Percentiles rank a stretch among this genome's conserved stretches.
These are phyloP conservation scores for Corythornis madagascariensis DNA, from an alignment of 2,113 vertebrate species.

Conservation along the genomic window DNA sequence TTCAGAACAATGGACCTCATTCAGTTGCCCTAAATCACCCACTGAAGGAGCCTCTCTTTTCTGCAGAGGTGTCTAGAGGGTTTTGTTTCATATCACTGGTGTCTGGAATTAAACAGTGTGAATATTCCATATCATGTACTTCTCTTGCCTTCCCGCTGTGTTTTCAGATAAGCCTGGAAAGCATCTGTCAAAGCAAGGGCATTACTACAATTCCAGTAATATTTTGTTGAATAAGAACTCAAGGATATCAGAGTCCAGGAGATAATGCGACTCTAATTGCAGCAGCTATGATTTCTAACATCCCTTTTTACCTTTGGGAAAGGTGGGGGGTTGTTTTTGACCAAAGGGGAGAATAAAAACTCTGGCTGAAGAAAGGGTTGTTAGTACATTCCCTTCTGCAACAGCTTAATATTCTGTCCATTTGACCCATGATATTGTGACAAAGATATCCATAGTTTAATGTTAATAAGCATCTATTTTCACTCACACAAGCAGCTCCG, in stretches of 20 bases:
- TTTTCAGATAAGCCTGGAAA: conserved; percentile 2
- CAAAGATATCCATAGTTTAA: neutral
- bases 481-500: neutral
- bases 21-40: conserved; percentile 5
- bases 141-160: neutral
- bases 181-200: neutral
- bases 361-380: neutral
- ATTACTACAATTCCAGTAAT: neutral
- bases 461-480: neutral
- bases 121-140: neutral
- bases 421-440: neutral
- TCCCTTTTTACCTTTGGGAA: neutral
- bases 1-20: neutral
- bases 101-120: neutral
- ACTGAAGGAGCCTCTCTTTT: neutral
- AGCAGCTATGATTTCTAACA: neutral
- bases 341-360: neutral
- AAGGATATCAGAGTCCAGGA: neutral
- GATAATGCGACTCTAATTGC: neutral
- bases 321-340: neutral
- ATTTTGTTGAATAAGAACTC: neutral
- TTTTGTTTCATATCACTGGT: neutral
- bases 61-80: neutral
- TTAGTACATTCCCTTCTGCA: neutral
- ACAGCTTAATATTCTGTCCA: neutral